Conservation (phyloP, 2,888 invertebrate species). For the Dioctria rufipes region DNA sequence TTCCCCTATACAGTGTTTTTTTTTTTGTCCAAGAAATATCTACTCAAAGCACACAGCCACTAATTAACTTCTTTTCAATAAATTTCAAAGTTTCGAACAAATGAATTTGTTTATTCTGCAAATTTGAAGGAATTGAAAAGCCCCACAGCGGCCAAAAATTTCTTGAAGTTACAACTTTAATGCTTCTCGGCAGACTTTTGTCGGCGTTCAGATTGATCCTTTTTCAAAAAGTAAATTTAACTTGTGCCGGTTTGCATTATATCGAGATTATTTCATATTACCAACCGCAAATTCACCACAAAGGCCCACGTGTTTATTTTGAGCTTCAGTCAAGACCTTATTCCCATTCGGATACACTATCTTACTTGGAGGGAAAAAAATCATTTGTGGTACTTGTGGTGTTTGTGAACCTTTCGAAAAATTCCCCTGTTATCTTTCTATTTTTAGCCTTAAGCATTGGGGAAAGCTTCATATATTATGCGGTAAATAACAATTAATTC, state of each 20-base stretch:
- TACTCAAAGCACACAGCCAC: no score
- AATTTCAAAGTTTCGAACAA: no score
- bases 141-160: not conserved
- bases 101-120: no score
- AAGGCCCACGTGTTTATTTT: not conserved
- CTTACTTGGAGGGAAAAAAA: not conserved
- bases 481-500: constrained; percentile 18
- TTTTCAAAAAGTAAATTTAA: no score
- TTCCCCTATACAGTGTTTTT: no score
- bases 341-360: not conserved
- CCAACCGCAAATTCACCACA: not conserved
- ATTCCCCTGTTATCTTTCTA: not conserved
- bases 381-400: not conserved
- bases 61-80: no score
- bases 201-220: not conserved
- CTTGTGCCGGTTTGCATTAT: no score
- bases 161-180: not conserved
- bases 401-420: not conserved
- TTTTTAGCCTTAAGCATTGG: constrained; percentile 12
- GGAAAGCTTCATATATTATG: constrained; percentile 13
- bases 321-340: constrained; percentile 14
- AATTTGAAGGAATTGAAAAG: not conserved
- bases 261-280: not conserved
- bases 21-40: no score
- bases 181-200: not conserved